A percentile compares a stretch with the other conserved stretches of the same genome.
These are phyloP conservation scores for Leucophora obtusa DNA, from an alignment of 2,888 invertebrate species.

Conservation along the genomic window DNA sequence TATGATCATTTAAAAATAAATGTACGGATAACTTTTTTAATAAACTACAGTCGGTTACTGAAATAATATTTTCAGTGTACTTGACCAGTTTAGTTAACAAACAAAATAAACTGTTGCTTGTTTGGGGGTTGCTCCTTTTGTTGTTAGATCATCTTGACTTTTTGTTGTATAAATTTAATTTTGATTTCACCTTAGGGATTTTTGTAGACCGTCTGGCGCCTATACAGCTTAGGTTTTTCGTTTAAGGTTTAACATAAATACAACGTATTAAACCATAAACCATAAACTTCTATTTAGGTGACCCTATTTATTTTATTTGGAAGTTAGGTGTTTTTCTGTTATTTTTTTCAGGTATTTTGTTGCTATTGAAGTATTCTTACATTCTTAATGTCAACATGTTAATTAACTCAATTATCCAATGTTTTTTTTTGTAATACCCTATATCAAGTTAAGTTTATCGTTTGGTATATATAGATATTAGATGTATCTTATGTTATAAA, in stretches of 20 bases:
- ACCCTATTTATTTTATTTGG: constrained; percentile 4
- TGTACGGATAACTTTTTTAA: too few relatives aligned
- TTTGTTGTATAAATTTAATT: constrained; percentile 25
- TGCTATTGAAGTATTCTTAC: background rate
- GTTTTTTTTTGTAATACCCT: background rate
- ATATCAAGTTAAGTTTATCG: background rate
- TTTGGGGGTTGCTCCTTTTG: constrained; percentile 1
- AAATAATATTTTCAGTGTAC: too few relatives aligned
- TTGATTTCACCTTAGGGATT: constrained; percentile 32
- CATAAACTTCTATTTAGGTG: constrained; percentile 13
- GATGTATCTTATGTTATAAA: too few relatives aligned
- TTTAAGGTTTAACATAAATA: constrained; percentile 22
- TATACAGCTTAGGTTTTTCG: background rate
- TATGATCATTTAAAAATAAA: too few relatives aligned
- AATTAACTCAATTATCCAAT: constrained; percentile 46
- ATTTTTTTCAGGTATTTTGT: background rate
- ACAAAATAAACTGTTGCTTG: constrained; percentile 15
- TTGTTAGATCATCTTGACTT: background rate
- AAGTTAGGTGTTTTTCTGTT: background rate
- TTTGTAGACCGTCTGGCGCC: constrained; percentile 29
- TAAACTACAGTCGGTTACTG: too few relatives aligned
- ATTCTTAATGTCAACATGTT: constrained; percentile 38
- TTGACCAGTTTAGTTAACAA: background rate
- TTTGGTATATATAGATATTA: too few relatives aligned
- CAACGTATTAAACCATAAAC: background rate